Evolutionary conservation across 2,797 vertebrate species (phyloP).

Genomic region (Periophthalmus magnuspinnatus): DNA sequence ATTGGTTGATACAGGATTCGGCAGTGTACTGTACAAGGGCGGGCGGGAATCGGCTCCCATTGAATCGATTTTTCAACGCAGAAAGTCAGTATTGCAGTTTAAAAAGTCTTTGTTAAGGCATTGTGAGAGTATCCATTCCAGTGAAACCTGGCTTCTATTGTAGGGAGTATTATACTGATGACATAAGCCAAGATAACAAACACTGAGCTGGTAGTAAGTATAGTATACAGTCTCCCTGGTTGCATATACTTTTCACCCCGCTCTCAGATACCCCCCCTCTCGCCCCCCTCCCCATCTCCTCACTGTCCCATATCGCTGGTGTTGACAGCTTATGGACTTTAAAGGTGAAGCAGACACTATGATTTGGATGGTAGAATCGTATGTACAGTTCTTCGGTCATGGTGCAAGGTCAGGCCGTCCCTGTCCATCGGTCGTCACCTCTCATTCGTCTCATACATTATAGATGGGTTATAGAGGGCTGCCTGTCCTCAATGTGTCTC

Average conservation of each 20-base stretch:
- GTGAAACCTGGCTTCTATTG: neutral
- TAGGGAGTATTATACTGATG: neutral
- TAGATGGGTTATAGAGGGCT: constrained; percentile 27
- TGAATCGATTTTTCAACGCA: too few species aligned
- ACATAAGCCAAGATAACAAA: neutral
- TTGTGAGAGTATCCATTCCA: too few species aligned
- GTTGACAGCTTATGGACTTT: constrained; percentile 62
- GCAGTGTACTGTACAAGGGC: too few species aligned
- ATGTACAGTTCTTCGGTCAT: constrained; percentile 22
- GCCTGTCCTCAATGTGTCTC: constrained; percentile 34
- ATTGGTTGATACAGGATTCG: too few species aligned
- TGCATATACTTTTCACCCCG: neutral
- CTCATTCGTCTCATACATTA: constrained; percentile 47
- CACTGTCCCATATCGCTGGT: constrained; percentile 34
- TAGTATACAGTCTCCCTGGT: neutral
- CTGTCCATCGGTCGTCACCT: constrained; percentile 23
- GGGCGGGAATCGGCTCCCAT: too few species aligned
- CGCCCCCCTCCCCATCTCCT: constrained; percentile 15
- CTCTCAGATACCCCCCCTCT: neutral
- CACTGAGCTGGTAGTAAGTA: neutral
- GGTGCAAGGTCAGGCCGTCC: constrained; percentile 32
- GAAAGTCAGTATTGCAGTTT: too few species aligned
- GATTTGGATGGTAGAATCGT: constrained; percentile 10
- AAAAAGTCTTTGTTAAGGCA: too few species aligned
- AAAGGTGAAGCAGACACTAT: constrained; percentile 35